These are phyloP conservation scores for Drosophila melanocephala DNA, from an alignment of 2,888 invertebrate genomes.

Conservation along the genomic window DNA sequence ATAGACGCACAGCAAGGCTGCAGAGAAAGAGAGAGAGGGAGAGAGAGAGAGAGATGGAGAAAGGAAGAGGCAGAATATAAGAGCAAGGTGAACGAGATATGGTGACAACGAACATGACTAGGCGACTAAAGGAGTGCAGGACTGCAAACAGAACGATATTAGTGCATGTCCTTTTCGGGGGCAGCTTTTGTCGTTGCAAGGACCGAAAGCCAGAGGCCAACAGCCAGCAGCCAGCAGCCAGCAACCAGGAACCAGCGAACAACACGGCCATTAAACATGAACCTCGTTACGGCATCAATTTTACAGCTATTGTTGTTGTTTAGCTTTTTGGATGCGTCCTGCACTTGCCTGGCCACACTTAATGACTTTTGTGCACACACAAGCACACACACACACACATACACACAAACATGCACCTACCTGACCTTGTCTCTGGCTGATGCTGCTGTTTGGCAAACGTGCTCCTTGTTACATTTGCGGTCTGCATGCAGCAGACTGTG, in stretches of 20 bases:
- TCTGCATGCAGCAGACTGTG: constrained; percentile 61
- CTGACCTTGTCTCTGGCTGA: constrained; percentile 48
- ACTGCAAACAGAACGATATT: constrained; percentile 52
- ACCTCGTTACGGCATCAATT: constrained; percentile 77
- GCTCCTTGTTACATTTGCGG: constrained; percentile 74
- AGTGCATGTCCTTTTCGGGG: constrained; percentile 75
- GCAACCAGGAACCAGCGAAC: constrained; percentile 37
- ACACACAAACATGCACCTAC: constrained; percentile 36
- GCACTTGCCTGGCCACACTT: constrained; percentile 77
- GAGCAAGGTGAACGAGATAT: constrained; percentile 14
- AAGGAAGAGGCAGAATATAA: not conserved
- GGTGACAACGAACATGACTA: constrained; percentile 56
- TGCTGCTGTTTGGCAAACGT: constrained; percentile 55
- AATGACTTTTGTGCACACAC: constrained; percentile 73
- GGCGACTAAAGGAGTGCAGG: constrained; percentile 33
- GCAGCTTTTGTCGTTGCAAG: constrained; percentile 43
- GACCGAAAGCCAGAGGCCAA: constrained; percentile 19
- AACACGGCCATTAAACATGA: constrained; percentile 81
- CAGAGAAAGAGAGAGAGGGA: not conserved
- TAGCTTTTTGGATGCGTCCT: constrained; percentile 65
- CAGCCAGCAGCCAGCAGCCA: constrained; percentile 15
- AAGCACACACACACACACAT: constrained; percentile 36
- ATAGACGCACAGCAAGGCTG: constrained; percentile 10
- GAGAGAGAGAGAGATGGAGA: not conserved
- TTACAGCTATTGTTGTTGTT: constrained; percentile 40